phyloP scores from a whole-genome alignment of 1,140 invertebrate genomes.

The Brachionus sp. region DNA sequence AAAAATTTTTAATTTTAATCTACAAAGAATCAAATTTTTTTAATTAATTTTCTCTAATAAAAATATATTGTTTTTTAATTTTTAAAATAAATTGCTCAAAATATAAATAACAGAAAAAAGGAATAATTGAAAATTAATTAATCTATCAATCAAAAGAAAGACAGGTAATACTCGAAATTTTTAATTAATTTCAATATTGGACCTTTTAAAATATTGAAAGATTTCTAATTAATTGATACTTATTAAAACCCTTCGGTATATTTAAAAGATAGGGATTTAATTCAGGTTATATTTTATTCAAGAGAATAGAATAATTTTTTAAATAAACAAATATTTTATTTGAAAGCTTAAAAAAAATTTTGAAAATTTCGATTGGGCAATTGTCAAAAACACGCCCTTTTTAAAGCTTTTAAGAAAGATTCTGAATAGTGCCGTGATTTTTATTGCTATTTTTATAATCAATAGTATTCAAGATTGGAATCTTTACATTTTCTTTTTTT shows the following conservation, averaged over 20 bases:
- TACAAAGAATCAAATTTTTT: no score
- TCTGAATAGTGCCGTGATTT: background rate
- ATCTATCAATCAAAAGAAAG: background rate
- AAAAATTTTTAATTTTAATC: no score
- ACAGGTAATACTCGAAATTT: constrained; percentile 9
- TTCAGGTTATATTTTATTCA: background rate
- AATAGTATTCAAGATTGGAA: no score
- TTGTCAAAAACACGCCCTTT: background rate
- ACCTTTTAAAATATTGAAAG: background rate
- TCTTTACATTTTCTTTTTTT: no score
- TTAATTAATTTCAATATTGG: background rate
- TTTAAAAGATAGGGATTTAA: background rate
- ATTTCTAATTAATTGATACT: constrained; percentile 5
- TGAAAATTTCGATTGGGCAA: background rate
- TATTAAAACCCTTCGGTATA: background rate
- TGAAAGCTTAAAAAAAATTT: background rate
- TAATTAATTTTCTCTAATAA: background rate
- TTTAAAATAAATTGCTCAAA: background rate
- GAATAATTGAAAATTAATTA: background rate
- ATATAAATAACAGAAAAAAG: background rate
- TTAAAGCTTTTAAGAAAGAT: background rate
- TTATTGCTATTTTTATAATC: no score
- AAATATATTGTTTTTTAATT: background rate
- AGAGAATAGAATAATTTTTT: background rate
- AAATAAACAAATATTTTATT: background rate